Evolutionary conservation across 2,797 vertebrate genomes (phyloP).

Genomic region (Linurgus olivaceus): DNA sequence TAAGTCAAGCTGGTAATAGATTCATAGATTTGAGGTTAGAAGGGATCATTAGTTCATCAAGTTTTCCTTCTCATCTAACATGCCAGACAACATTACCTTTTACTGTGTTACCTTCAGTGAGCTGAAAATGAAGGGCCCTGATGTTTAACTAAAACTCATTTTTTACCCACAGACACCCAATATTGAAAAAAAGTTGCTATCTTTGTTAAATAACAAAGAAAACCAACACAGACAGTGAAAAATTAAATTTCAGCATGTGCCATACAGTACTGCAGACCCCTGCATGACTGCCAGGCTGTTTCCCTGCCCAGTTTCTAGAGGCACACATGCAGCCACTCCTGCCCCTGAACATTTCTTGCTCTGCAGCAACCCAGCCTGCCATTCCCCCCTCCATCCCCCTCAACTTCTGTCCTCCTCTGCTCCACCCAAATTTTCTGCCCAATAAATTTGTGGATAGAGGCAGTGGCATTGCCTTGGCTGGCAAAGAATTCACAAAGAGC

Average conservation of each 20-base stretch:
- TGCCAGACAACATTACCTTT: neutral
- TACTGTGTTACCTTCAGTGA: neutral
- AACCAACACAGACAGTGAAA: neutral
- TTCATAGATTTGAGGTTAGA: neutral
- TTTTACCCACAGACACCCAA: neutral
- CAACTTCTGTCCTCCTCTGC: rapidly evolving
- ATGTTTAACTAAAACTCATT: neutral
- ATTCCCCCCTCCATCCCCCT: rapidly evolving
- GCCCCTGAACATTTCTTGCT: neutral
- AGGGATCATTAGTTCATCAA: neutral
- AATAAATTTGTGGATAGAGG: neutral
- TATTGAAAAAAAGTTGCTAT: neutral
- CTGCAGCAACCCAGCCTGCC: neutral
- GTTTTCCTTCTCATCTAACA: neutral
- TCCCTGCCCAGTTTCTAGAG: neutral
- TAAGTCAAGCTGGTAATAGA: neutral
- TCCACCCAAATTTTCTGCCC: neutral
- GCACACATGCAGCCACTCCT: rapidly evolving
- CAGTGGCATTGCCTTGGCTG: neutral
- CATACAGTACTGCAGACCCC: no score
- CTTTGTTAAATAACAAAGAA: neutral
- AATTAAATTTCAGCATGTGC: neutral
- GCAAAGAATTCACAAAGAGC: neutral
- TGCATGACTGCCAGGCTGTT: neutral
- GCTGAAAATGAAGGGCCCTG: neutral